Percentiles rank a stretch among this genome's conserved stretches.
Evolutionary conservation across 2,797 vertebrate genomes (phyloP).

Genomic region (Rousettus madagascariensis): DNA sequence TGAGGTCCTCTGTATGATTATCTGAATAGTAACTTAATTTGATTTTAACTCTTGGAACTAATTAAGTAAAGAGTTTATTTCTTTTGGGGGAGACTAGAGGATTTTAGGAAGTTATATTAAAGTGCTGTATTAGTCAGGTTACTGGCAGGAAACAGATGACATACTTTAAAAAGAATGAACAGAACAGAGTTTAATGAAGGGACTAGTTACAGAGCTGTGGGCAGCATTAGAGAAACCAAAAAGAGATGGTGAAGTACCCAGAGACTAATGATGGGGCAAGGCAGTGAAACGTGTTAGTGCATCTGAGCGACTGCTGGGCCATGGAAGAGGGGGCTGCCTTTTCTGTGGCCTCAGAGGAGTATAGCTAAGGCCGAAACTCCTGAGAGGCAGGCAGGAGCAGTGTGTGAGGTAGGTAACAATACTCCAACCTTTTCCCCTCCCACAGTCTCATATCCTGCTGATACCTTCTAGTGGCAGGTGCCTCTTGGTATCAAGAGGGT

Average conservation of each 20-base stretch:
- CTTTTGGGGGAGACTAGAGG: background rate
- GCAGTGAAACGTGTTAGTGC: background rate
- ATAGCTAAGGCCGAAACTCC: background rate
- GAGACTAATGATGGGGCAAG: background rate
- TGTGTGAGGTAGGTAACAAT: background rate
- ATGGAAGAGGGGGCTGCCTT: background rate
- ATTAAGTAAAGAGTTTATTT: constrained; percentile 36
- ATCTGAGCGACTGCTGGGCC: background rate
- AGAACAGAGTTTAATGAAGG: constrained; percentile 14
- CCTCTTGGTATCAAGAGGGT: background rate
- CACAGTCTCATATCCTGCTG: background rate
- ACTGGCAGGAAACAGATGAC: background rate
- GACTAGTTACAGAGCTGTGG: background rate
- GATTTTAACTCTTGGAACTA: constrained; percentile 41
- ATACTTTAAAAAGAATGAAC: background rate
- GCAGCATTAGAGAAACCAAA: background rate
- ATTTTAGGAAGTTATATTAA: constrained; percentile 22
- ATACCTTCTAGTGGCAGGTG: background rate
- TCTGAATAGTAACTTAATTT: constrained; percentile 12
- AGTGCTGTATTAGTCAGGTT: background rate
- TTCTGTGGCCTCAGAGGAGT: background rate
- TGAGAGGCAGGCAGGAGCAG: background rate
- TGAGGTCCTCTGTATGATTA: background rate
- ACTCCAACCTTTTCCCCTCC: background rate
- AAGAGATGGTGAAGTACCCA: background rate